phyloP scores from a whole-genome alignment of 37 sponge, comb jelly and placozoan genomes.

The Haliclona indistincta region DNA sequence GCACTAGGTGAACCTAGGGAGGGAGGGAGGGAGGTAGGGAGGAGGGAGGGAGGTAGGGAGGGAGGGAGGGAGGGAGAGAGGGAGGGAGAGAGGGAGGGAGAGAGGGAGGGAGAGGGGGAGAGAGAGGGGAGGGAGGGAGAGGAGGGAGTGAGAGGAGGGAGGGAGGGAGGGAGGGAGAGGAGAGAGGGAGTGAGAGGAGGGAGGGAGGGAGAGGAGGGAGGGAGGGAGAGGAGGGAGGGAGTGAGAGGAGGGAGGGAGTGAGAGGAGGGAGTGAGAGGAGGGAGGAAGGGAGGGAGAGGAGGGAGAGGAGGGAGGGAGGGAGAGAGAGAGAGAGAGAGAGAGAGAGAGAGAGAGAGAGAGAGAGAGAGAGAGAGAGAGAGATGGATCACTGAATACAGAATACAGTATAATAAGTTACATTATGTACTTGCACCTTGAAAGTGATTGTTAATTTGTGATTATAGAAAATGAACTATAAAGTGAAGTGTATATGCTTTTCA shows the following conservation, averaged over 20 bases:
- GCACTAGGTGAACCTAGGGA: constrained; percentile 57
- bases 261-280: too few relatives aligned
- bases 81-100: background rate
- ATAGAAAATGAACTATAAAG: too few relatives aligned
- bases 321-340: background rate
- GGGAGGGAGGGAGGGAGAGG: background rate
- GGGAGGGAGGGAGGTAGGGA: background rate
- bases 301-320: background rate
- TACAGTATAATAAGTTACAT: too few relatives aligned
- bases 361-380: background rate
- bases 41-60: too few relatives aligned
- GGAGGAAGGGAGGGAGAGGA: background rate
- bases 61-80: background rate
- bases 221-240: constrained; percentile 23
- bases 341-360: background rate
- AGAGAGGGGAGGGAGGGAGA: background rate
- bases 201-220: background rate
- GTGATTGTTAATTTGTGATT: too few relatives aligned
- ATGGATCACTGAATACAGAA: too few relatives aligned
- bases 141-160: background rate
- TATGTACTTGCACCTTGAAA: too few relatives aligned
- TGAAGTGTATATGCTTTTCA: too few relatives aligned
- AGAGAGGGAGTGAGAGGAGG: background rate
- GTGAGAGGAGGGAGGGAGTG: background rate
- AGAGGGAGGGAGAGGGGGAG: background rate